Percentiles rank a stretch among this genome's conserved stretches.
These are phyloP conservation scores for Halocynthia aurantium DNA, from an alignment of 23 tunicate genomes.

Conservation along the genomic window DNA sequence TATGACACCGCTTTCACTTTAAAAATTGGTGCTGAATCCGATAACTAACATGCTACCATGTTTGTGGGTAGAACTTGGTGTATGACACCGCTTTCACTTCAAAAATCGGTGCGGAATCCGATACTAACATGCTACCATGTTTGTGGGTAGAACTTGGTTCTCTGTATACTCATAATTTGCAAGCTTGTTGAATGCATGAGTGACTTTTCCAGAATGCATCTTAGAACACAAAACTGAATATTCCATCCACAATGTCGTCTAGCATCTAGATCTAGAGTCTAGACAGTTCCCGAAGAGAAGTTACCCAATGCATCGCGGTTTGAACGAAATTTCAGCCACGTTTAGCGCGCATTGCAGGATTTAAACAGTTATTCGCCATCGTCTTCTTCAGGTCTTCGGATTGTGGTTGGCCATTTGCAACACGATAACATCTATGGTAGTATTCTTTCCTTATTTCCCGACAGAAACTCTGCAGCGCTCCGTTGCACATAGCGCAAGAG, in stretches of 20 bases:
- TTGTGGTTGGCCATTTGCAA: constrained; percentile 4
- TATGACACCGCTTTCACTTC: no score
- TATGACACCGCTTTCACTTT: no score
- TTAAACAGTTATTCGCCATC: constrained; percentile 26
- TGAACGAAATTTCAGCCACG: not conserved
- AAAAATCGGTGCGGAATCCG: no score
- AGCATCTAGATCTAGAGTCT: not conserved
- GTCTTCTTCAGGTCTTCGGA: constrained; percentile 13
- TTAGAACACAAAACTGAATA: no score
- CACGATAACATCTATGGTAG: constrained; percentile 23
- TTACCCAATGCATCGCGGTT: no score
- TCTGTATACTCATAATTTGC: not conserved
- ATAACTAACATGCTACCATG: no score
- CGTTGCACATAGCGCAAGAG: constrained; percentile 47
- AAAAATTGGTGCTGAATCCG: no score
- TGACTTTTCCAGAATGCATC: not conserved
- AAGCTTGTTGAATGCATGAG: not conserved
- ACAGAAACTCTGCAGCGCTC: constrained; percentile 6
- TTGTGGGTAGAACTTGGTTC: no score
- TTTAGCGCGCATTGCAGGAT: no score
- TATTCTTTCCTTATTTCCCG: constrained; percentile 8
- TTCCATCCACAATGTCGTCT: constrained; percentile 1
- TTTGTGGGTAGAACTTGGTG: no score
- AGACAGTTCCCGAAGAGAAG: constrained; percentile 10
- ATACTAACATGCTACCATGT: no score